Conservation (phyloP, 2,113 vertebrate genomes). For the Bos javanicus region DNA sequence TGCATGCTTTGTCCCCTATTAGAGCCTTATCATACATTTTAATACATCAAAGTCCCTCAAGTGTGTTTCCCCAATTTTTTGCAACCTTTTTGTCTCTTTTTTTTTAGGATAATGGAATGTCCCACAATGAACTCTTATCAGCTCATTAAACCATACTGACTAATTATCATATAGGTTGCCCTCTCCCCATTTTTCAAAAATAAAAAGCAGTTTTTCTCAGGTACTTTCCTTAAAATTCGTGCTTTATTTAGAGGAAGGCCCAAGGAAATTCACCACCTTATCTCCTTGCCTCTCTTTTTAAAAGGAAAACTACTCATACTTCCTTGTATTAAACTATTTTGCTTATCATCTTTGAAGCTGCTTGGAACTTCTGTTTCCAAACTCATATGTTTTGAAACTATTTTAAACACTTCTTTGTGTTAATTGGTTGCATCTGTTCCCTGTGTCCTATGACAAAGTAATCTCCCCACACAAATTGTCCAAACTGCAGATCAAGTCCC, state of each 20-base stretch:
- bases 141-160: neutral
- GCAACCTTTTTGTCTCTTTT: neutral
- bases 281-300: neutral
- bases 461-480: neutral
- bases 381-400: conserved; percentile 33
- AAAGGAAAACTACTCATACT: neutral
- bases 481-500: conserved; percentile 20
- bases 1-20: neutral
- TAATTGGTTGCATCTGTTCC: conserved; percentile 59
- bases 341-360: conserved; percentile 39
- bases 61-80: neutral
- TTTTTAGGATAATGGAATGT: neutral
- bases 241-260: neutral
- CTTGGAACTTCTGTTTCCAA: conserved; percentile 50
- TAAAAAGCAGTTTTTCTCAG: conserved; percentile 9
- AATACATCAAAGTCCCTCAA: neutral
- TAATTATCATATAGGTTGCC: neutral
- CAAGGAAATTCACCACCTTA: neutral
- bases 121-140: neutral
- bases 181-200: neutral
- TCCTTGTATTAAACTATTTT: neutral
- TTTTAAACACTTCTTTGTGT: conserved; percentile 51
- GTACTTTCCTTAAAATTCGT: neutral
- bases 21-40: neutral
- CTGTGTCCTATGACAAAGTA: conserved; percentile 30